Conservation (phyloP, 2,113 vertebrate genomes). For the Muntiacus reevesi region DNA sequence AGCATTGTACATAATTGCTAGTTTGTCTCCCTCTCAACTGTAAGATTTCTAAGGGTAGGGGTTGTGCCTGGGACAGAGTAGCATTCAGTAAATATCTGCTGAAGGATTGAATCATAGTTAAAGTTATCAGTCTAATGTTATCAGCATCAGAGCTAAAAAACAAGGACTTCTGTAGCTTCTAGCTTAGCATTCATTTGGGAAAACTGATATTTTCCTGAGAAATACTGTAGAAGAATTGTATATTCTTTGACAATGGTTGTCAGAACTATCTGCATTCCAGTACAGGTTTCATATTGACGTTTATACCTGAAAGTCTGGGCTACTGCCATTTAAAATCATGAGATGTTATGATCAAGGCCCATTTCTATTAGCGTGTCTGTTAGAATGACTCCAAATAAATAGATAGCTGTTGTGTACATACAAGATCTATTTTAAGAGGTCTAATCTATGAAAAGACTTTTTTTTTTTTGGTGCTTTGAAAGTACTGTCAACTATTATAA, state of each 20-base stretch:
- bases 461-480: neutral
- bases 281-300: neutral
- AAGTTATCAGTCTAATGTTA: neutral
- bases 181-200: neutral
- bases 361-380: neutral
- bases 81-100: neutral
- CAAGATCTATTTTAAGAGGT: neutral
- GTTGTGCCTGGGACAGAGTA: neutral
- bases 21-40: neutral
- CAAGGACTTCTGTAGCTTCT: neutral
- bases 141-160: neutral
- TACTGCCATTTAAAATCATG: neutral
- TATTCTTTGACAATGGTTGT: neutral
- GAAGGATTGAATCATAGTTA: neutral
- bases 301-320: neutral
- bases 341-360: neutral
- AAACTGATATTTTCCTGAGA: neutral
- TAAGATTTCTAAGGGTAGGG: neutral
- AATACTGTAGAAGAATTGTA: neutral
- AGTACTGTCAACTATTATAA: neutral
- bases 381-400: neutral
- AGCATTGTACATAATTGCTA: neutral
- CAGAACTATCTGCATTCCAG: neutral
- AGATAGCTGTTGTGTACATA: neutral
- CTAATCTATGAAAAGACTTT: neutral